Evolutionary conservation across 1,140 invertebrate species (phyloP).

Genomic region (Zaprionus camerounensis): DNA sequence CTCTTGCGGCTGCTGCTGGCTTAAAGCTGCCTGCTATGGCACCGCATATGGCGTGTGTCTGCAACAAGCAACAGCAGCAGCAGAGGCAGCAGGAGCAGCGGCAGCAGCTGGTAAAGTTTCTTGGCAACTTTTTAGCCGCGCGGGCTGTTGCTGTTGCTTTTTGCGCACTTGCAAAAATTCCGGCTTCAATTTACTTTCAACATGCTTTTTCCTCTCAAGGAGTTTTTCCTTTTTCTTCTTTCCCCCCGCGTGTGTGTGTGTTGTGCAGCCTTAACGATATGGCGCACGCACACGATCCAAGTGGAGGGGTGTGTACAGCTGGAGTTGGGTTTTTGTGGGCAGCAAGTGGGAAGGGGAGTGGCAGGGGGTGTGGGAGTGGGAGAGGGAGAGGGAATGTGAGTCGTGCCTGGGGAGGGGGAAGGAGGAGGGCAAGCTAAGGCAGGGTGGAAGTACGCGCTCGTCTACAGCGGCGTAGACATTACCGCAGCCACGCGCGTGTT

Average conservation of each 20-base stretch:
- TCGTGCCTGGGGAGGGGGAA: too few species aligned
- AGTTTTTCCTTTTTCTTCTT: slow-evolving; percentile 57
- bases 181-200: slow-evolving; percentile 81
- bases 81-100: slow-evolving; percentile 39
- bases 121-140: slow-evolving; percentile 59
- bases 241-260: slow-evolving; percentile 13
- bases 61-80: slow-evolving; percentile 46
- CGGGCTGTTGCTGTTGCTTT: slow-evolving; percentile 45
- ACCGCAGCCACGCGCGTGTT: slow-evolving; percentile 80
- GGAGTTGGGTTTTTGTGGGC: slow-evolving; percentile 4
- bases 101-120: slow-evolving; percentile 70
- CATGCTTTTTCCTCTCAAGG: slow-evolving; percentile 68
- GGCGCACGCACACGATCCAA: slow-evolving; percentile 65
- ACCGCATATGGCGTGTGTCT: slow-evolving; percentile 32
- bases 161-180: slow-evolving; percentile 73
- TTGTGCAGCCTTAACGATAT: slow-evolving; percentile 66
- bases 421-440: not conserved
- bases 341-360: not conserved
- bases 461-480: slow-evolving; percentile 75
- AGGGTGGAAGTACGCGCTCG: slow-evolving; percentile 12
- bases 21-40: slow-evolving; percentile 57
- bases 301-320: slow-evolving; percentile 9
- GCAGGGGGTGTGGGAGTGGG: not conserved
- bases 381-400: too few species aligned
- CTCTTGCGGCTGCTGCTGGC: not conserved